phyloP scores from a whole-genome alignment of 92 coral and sea anemone species.

The Siderastrea radians region DNA sequence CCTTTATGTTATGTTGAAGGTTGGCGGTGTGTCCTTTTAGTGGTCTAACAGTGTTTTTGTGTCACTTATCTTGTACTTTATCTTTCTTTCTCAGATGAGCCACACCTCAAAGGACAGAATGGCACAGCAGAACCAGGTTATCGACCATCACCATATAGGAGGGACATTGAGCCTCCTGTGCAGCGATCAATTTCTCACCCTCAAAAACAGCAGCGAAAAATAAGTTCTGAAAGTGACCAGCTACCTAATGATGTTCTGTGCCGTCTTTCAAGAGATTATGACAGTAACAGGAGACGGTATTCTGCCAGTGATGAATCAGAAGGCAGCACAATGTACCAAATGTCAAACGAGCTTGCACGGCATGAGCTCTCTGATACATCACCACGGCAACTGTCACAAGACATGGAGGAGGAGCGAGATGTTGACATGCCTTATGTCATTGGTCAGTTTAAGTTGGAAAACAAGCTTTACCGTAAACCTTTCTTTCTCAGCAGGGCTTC shows the following conservation, averaged over 20 bases:
- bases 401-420: conserved; percentile 63
- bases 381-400: conserved; percentile 46
- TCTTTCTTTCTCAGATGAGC: conserved; percentile 15
- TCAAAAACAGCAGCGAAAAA: not conserved
- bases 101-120: conserved; percentile 1
- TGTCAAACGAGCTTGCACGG: conserved; percentile 3
- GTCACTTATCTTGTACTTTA: not conserved
- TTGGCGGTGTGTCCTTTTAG: too few relatives aligned
- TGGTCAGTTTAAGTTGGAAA: conserved; percentile 83
- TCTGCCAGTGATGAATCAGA: conserved; percentile 63
- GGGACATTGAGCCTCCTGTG: not conserved
- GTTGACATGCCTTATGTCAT: conserved; percentile 87
- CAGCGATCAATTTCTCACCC: not conserved
- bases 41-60: not conserved
- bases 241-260: conserved; percentile 13
- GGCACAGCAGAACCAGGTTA: conserved; percentile 5
- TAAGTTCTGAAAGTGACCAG: conserved; percentile 22
- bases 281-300: conserved; percentile 43
- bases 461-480: conserved; percentile 41
- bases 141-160: conserved; percentile 36
- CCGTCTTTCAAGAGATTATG: conserved; percentile 27
- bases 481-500: conserved; percentile 48
- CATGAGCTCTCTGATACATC: conserved; percentile 15
- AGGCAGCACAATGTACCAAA: conserved; percentile 21
- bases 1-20: too few relatives aligned